A percentile compares a stretch with the other conserved stretches of the same genome.
Conservation (phyloP, 2,888 invertebrate genomes). For the Azorinus chamasolen region DNA sequence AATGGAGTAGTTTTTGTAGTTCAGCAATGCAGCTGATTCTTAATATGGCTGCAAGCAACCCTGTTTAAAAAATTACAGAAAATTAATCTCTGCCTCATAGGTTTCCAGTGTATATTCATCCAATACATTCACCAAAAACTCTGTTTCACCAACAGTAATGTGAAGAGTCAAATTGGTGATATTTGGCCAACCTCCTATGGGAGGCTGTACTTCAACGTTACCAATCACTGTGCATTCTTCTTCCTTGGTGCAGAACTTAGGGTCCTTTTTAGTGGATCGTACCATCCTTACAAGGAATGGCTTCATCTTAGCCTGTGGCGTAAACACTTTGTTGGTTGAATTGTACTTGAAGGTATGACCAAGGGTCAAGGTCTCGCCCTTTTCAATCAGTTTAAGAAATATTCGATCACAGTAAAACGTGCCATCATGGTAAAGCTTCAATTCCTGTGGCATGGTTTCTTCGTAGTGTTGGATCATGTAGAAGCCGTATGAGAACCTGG, state of each 20-base stretch:
- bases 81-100: slow-evolving; percentile 35
- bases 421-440: slow-evolving; percentile 24
- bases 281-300: slow-evolving; percentile 15
- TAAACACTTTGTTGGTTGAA: slow-evolving; percentile 8
- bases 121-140: slow-evolving; percentile 32
- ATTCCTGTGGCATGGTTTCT: slow-evolving; percentile 11
- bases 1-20: too few species aligned
- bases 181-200: slow-evolving; percentile 32
- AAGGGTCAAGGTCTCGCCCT: slow-evolving; percentile 17
- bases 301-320: slow-evolving; percentile 16
- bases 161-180: slow-evolving; percentile 14
- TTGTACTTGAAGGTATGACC: slow-evolving; percentile 14
- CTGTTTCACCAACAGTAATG: slow-evolving; percentile 34
- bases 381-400: slow-evolving; percentile 35
- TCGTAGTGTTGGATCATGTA: slow-evolving; percentile 14
- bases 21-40: too few species aligned
- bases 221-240: slow-evolving; percentile 33
- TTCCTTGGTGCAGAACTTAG: slow-evolving; percentile 26
- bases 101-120: slow-evolving; percentile 22
- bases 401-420: slow-evolving; percentile 20
- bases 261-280: slow-evolving; percentile 18
- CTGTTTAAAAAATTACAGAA: slow-evolving; percentile 31
- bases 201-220: slow-evolving; percentile 27
- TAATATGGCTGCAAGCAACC: too few species aligned
- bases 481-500: slow-evolving; percentile 40